Base-by-base conservation (phyloP, 1,140 invertebrate genomes). In the Drosophila kohkoa region DNA sequence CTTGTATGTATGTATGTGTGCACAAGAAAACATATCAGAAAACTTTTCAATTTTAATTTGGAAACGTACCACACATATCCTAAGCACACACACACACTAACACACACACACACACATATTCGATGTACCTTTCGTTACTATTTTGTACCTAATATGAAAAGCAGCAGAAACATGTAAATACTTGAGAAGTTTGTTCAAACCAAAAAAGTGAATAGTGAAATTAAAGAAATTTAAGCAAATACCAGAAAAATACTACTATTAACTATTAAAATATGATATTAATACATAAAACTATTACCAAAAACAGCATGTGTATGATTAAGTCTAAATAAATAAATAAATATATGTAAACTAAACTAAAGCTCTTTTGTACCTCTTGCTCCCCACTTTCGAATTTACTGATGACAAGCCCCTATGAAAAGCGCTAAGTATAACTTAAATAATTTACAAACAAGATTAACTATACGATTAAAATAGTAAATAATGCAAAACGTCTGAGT, bases 341-440 rank as follows among this genome's bases (percentile, higher is more conserved):
- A 57, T 48, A 46, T 32, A n/a, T 54, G 46, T 30, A 15, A 52
- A 64, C 49, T 65, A 52, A 43, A 28, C 54, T 48, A 55, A 54
- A 86, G 68, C 82, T 87, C 80, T 88, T 87, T 87, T 87, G 83
- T 87, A 87, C 83, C 83, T 88, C 73, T 73, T 88, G 83, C 83
- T 82, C 85, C 85, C 85, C 85, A 87, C 83, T 87, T 83, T 87
- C 83, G 83, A 87, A 87, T 87, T 87, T 87, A 87, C 57, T 74
- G 59, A 52, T 57, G 30, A 79, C 7, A 8, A 32, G 10, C 51
- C 73, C 80, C 80, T 45, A 67, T 51, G 13, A 59, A 87, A 25
- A 62, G 68, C 72, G 71, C 66, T 83, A 80, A 87, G 83, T 87
- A 76, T 70, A 81, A 85, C 81, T 83, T 83, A 77, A 83, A 77